Evolutionary conservation across 2,888 invertebrate species (phyloP), one percentile per base, ranked within the genome.

Genomic region (Mythimna impura): DNA sequence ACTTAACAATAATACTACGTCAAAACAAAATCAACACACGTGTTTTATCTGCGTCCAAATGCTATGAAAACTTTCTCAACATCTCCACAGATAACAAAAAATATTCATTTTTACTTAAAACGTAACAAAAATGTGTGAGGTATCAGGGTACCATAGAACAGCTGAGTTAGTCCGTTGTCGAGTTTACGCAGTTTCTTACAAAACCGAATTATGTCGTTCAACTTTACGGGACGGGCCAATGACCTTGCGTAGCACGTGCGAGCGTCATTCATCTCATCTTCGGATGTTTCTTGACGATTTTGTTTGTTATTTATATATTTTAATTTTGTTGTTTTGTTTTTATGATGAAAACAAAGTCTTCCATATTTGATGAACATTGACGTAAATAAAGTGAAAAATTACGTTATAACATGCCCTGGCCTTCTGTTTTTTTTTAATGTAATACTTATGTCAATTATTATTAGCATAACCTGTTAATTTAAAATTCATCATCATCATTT

Each of bases 71-170:
- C 61, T 78, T 82, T 78, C 57, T 47, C 43, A 66, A 68, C 25
- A n/a, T 66, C 40, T 60, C 73, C 82, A 82, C 82, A 83, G 82
- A 82, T 82, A 72, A 80, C 70, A 78, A 82, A 83, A 77, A 80
- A 79, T 80, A 82, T 87, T 84, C 81, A 79, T 84, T 89, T 89
- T 91, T 90, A 92, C 92, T 87, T 88, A 88, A 87, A 89, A 88
- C 90, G 84, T 87, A 90, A 86, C 88, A 92, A 92, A 92, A 91
- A 88, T 88, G 87, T 85, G 84, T 82, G 64, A 72, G 55, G 88
- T 89, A 91, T 81, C 86, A 91, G 92, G 92, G 83, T 76, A 80
- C 43, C 92, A 92, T 91, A 84, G 89, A 78, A 65, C 64, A 65
- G 61, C 78, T 80, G 85, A 78, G 87, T 69, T 87, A 63, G 63